These are phyloP conservation scores for Malacoraja senta DNA, from an alignment of 2,797 vertebrate genomes.

Conservation along the genomic window DNA sequence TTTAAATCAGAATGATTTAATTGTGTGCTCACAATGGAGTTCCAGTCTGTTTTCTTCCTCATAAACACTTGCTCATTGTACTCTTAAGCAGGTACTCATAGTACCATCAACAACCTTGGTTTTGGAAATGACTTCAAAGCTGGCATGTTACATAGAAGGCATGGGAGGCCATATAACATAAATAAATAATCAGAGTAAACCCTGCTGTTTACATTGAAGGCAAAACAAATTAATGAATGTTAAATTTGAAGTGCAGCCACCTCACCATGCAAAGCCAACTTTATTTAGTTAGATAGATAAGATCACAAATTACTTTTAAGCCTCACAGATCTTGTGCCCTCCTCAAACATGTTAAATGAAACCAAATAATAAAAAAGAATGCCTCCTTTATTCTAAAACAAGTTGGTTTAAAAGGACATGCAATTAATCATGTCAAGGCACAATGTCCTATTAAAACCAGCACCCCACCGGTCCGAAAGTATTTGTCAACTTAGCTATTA, in stretches of 20 bases:
- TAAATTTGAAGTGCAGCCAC: constrained; percentile 4
- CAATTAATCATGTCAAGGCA: constrained; percentile 28
- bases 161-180: neutral
- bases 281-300: constrained; percentile 39
- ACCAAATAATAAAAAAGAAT: constrained; percentile 35
- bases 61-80: neutral
- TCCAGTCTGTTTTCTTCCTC: neutral
- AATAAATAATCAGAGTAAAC: constrained; percentile 34
- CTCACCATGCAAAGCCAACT: constrained; percentile 24
- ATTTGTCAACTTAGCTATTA: constrained; percentile 37
- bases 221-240: constrained; percentile 35
- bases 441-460: constrained; percentile 36
- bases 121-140: constrained; percentile 38
- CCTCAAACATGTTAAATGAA: constrained; percentile 24
- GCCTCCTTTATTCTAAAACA: constrained; percentile 26
- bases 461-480: constrained; percentile 25
- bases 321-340: constrained; percentile 19
- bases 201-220: constrained; percentile 24
- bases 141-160: constrained; percentile 2
- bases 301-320: constrained; percentile 35
- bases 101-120: constrained; percentile 15
- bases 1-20: neutral
- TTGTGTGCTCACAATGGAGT: neutral
- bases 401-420: constrained; percentile 26
- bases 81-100: neutral